Conservation (phyloP, 2,888 invertebrate species). For the Pegoplata infirma region DNA sequence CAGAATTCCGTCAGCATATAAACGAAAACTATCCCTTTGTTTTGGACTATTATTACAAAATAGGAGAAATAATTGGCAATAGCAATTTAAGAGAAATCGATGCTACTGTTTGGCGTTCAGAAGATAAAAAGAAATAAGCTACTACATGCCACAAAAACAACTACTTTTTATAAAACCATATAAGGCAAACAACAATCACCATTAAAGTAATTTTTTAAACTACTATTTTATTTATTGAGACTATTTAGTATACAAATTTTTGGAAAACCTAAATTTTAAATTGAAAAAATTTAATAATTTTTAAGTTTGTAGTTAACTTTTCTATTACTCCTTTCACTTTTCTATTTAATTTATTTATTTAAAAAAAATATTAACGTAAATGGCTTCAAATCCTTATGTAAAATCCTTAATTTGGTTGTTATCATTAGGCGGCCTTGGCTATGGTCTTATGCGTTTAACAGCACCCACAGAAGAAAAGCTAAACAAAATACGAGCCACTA, state of each 20-base stretch:
- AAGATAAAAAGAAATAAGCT: slow-evolving; percentile 68
- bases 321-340: not conserved
- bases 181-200: not conserved
- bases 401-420: slow-evolving; percentile 81
- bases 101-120: slow-evolving; percentile 79
- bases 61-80: slow-evolving; percentile 83
- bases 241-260: not conserved
- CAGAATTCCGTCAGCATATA: slow-evolving; percentile 86
- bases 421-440: slow-evolving; percentile 82
- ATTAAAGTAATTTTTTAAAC: not conserved
- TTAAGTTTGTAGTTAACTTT: not conserved
- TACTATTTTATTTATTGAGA: not conserved
- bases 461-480: slow-evolving; percentile 79
- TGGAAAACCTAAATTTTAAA: too few species aligned
- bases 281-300: not conserved
- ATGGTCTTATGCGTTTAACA: slow-evolving; percentile 80
- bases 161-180: not conserved
- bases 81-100: slow-evolving; percentile 79
- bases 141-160: not conserved
- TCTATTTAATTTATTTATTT: slow-evolving; percentile 1
- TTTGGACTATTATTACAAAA: slow-evolving; percentile 84
- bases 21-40: slow-evolving; percentile 83
- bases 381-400: slow-evolving; percentile 75
- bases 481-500: slow-evolving; percentile 69
- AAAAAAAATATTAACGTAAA: slow-evolving; percentile 64